Evolutionary conservation across 2,888 invertebrate genomes (phyloP).

Genomic region (Aelia acuminata): DNA sequence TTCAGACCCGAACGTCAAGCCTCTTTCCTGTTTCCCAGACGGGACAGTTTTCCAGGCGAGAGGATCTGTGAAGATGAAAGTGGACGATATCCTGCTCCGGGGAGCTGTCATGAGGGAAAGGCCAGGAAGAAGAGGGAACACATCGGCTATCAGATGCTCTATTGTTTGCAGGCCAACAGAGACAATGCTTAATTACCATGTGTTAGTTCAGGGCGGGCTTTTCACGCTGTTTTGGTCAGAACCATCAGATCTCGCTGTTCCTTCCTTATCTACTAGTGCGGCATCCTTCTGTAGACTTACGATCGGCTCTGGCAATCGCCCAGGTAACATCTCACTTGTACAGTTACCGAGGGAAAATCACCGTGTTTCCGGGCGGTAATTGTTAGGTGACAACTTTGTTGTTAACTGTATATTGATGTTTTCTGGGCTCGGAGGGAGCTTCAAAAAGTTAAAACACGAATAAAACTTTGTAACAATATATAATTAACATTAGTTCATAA

Average conservation of each 20-base stretch:
- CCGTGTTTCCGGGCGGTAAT: conserved; percentile 15
- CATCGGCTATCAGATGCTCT: conserved; percentile 30
- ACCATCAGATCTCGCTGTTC: conserved; percentile 35
- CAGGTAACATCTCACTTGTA: conserved; percentile 45
- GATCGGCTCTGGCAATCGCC: conserved; percentile 7
- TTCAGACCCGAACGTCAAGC: background rate
- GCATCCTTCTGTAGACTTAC: conserved; percentile 46
- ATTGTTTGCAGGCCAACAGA: conserved; percentile 50
- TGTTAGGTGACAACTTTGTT: conserved; percentile 29
- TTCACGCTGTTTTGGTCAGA: conserved; percentile 49
- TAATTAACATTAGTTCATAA: no score
- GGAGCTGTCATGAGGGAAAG: conserved; percentile 39
- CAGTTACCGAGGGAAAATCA: conserved; percentile 29
- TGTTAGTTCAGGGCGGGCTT: conserved; percentile 42
- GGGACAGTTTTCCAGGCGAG: conserved; percentile 14
- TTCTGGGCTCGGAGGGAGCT: background rate
- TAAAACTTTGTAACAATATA: no score
- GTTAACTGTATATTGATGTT: background rate
- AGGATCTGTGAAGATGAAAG: conserved; percentile 40
- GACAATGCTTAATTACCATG: conserved; percentile 51
- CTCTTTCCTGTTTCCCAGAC: background rate
- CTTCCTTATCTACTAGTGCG: conserved; percentile 36
- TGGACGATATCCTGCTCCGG: background rate
- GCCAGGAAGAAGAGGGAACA: background rate
- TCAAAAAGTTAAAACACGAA: background rate